Evolutionary conservation across 92 coral and sea anemone species (phyloP).

Genomic region (Porites rus): DNA sequence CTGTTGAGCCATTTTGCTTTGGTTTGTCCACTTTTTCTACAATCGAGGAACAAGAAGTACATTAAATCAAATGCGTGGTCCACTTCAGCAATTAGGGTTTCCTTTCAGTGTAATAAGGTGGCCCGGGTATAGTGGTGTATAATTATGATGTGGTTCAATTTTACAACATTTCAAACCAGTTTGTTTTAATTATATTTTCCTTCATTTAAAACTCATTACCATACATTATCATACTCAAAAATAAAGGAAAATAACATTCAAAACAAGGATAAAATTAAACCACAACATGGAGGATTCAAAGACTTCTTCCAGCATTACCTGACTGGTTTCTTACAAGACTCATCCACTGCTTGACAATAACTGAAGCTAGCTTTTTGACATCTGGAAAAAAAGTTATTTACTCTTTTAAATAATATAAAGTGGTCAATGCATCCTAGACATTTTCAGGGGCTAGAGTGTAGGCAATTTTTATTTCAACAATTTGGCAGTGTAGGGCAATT

Average conservation of each 20-base stretch:
- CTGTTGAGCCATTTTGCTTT: constrained; percentile 62
- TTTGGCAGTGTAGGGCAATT: too few species aligned
- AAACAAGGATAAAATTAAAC: too few species aligned
- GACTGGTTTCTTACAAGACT: constrained; percentile 79
- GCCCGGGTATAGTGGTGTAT: too few species aligned
- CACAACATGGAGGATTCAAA: too few species aligned
- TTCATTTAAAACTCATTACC: too few species aligned
- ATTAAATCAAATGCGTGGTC: neutral
- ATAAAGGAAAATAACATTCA: too few species aligned
- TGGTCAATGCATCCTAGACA: too few species aligned
- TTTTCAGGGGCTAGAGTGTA: neutral
- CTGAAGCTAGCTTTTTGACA: constrained; percentile 81
- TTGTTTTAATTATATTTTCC: too few species aligned
- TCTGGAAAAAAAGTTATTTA: constrained; percentile 48
- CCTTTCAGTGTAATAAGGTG: too few species aligned
- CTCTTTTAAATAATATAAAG: neutral
- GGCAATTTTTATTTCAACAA: neutral
- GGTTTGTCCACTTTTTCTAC: constrained; percentile 43
- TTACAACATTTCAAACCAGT: too few species aligned
- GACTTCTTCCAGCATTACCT: constrained; percentile 49
- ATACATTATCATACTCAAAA: too few species aligned
- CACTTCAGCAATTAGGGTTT: neutral
- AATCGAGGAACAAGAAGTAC: neutral
- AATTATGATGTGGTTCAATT: too few species aligned
- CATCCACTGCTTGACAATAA: constrained; percentile 93